Conservation (phyloP, 2,888 invertebrate genomes). For the Leptinotarsa peninsularis region DNA sequence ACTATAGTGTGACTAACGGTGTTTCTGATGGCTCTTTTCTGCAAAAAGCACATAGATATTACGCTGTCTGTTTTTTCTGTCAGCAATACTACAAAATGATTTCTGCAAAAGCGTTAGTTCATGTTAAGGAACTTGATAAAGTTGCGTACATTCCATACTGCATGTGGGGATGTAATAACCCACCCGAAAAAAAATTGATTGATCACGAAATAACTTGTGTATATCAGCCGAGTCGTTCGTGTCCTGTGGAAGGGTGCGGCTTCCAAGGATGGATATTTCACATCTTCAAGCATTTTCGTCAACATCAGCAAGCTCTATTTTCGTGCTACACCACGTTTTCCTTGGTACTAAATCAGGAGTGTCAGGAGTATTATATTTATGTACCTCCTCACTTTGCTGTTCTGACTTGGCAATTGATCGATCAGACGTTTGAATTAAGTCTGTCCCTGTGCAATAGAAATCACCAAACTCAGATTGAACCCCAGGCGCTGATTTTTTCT, state of each 20-base stretch:
- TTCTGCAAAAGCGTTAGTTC: neutral
- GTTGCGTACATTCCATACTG: neutral
- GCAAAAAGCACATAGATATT: neutral
- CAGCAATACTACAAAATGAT: neutral
- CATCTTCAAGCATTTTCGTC: neutral
- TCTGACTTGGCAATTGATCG: neutral
- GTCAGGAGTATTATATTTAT: neutral
- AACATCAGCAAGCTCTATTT: neutral
- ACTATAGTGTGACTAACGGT: neutral
- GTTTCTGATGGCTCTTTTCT: neutral
- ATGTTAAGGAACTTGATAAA: neutral
- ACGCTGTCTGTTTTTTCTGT: constrained; percentile 6
- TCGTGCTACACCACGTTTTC: neutral
- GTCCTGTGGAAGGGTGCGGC: neutral
- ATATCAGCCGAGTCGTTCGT: neutral
- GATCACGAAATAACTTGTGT: neutral
- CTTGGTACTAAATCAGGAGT: neutral
- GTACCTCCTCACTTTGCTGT: constrained; percentile 2
- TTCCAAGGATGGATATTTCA: neutral
- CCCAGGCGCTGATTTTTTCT: too few species aligned
- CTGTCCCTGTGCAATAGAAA: neutral
- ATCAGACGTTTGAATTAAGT: neutral
- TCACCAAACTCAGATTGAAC: too few species aligned
- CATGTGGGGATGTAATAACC: neutral
- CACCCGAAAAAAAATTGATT: neutral